Conservation (phyloP, 2,113 vertebrate species). For the Hucho hucho region DNA sequence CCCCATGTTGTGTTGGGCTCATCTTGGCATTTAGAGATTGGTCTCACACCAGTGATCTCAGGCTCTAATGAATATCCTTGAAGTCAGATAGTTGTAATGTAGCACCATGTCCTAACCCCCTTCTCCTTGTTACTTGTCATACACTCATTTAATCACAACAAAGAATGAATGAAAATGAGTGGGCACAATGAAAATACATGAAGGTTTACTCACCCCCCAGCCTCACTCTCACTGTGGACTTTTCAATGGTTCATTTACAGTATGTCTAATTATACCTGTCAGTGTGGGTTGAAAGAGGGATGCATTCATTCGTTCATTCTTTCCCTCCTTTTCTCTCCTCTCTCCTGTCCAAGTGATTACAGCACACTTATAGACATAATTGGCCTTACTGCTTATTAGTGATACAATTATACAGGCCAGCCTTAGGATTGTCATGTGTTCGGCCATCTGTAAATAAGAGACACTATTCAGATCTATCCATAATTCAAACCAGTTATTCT, state of each 20-base stretch:
- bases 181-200: conserved; percentile 78
- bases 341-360: conserved; percentile 94
- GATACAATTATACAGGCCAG: conserved; percentile 94
- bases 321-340: conserved; percentile 72
- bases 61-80: conserved; percentile 38
- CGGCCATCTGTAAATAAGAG: conserved; percentile 92
- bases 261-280: conserved; percentile 98
- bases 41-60: conserved; percentile 12
- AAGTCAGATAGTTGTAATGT: conserved; percentile 68
- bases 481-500: conserved; percentile 96
- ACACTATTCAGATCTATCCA: conserved; percentile 93
- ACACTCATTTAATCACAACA: conserved; percentile 31
- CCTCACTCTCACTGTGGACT: conserved; percentile 72
- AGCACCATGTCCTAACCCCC: conserved; percentile 63
- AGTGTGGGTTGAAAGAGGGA: conserved; percentile 87
- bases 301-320: conserved; percentile 80
- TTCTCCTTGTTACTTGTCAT: conserved; percentile 30
- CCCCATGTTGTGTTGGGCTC: neutral
- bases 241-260: conserved; percentile 80
- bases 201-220: conserved; percentile 70
- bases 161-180: conserved; percentile 53
- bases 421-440: conserved; percentile 90
- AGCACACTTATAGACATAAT: conserved; percentile 99
- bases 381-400: conserved; percentile 99
- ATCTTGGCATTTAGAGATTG: neutral